phyloP scores from a whole-genome alignment of 2,113 vertebrate genomes.

The Bungarus multicinctus region DNA sequence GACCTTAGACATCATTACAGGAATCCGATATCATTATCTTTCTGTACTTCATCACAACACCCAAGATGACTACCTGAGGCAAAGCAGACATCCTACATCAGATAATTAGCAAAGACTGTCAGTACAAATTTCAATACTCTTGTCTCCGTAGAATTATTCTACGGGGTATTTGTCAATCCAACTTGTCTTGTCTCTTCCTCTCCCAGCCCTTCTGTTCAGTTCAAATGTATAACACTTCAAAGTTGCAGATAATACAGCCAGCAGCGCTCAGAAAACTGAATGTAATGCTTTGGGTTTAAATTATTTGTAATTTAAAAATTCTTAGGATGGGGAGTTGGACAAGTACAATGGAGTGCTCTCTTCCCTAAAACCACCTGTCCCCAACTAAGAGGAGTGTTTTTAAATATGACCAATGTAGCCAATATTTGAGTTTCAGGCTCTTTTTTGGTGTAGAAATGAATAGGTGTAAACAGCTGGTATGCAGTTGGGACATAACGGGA shows the following conservation, averaged over 20 bases:
- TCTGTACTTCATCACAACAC: constrained; percentile 46
- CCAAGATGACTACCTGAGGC: constrained; percentile 51
- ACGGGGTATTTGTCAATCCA: constrained; percentile 30
- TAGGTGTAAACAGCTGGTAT: background rate
- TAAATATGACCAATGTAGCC: background rate
- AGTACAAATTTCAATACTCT: constrained; percentile 47
- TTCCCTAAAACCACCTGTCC: background rate
- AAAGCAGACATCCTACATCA: constrained; percentile 48
- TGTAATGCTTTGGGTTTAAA: background rate
- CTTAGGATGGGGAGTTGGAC: background rate
- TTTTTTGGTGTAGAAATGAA: background rate
- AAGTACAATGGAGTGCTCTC: background rate
- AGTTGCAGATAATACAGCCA: constrained; percentile 46
- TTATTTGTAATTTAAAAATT: background rate
- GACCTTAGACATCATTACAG: constrained; percentile 50
- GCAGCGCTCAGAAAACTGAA: background rate
- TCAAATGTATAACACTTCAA: constrained; percentile 51
- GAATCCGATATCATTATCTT: constrained; percentile 59
- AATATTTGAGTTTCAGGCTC: background rate
- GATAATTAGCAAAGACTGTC: constrained; percentile 56
- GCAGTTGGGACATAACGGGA: background rate
- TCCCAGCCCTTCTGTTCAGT: constrained; percentile 37
- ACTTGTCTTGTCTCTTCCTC: constrained; percentile 48
- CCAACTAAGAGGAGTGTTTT: background rate
- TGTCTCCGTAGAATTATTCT: constrained; percentile 35